A percentile compares a stretch with the other conserved stretches of the same genome.
Conservation (phyloP, 2,797 vertebrate species). For the Tiaroga cobitis region DNA sequence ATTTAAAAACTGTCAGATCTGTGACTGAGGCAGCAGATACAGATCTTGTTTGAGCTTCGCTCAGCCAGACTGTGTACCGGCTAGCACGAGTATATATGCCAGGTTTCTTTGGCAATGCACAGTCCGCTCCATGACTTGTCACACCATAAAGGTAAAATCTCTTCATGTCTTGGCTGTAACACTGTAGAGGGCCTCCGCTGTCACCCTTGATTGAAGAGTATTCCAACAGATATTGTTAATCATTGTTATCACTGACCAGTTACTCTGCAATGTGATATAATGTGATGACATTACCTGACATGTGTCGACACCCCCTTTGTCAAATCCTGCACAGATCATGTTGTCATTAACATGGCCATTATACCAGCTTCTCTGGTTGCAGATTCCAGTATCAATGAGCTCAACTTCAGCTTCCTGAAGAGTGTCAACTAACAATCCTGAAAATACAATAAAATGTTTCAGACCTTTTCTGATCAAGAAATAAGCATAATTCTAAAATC, state of each 20-base stretch:
- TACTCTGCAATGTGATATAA: not conserved
- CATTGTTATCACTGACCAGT: not conserved
- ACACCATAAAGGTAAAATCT: conserved; percentile 69
- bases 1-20: conserved; percentile 11
- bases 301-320: conserved; percentile 57
- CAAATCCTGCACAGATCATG: conserved; percentile 71
- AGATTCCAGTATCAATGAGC: conserved; percentile 64
- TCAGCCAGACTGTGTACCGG: conserved; percentile 64
- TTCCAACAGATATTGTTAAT: conserved; percentile 9
- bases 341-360: conserved; percentile 59
- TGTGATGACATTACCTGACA: conserved; percentile 63
- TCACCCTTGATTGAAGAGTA: conserved; percentile 64
- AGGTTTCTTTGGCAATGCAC: conserved; percentile 63
- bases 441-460: not conserved
- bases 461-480: not conserved
- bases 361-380: conserved; percentile 69
- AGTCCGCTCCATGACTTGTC: conserved; percentile 67
- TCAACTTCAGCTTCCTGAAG: conserved; percentile 70
- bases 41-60: conserved; percentile 39
- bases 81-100: conserved; percentile 67
- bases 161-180: conserved; percentile 66
- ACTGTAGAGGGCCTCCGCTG: conserved; percentile 74
- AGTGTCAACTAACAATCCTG: conserved; percentile 48
- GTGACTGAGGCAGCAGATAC: conserved; percentile 35
- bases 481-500: not conserved